phyloP scores from a whole-genome alignment of 2,797 vertebrate species.

The Trematomus bernacchii region DNA sequence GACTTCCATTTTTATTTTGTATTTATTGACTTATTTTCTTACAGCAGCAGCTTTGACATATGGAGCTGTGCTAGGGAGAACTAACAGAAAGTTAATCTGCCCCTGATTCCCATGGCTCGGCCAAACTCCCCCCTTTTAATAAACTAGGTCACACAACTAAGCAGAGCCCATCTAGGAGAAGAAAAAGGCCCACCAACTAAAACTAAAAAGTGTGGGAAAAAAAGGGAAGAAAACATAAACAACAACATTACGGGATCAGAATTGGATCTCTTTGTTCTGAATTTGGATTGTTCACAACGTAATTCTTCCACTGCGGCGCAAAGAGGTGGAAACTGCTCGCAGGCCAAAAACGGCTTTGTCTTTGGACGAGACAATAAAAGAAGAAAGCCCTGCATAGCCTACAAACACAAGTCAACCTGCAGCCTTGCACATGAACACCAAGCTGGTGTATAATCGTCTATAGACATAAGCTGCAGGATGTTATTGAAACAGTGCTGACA shows the following conservation, averaged over 20 bases:
- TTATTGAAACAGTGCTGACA: constrained; percentile 82
- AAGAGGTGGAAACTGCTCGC: constrained; percentile 61
- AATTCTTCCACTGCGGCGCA: constrained; percentile 55
- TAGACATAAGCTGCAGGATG: constrained; percentile 82
- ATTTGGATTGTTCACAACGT: constrained; percentile 72
- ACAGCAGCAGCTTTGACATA: constrained; percentile 66
- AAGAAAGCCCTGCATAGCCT: constrained; percentile 72
- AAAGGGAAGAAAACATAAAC: constrained; percentile 53
- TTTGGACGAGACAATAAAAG: constrained; percentile 74
- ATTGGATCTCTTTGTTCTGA: constrained; percentile 69
- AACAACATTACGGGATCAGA: constrained; percentile 71
- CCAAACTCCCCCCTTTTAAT: constrained; percentile 68
- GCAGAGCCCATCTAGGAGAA: constrained; percentile 71
- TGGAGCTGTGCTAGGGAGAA: constrained; percentile 71
- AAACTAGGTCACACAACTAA: constrained; percentile 86
- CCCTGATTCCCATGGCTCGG: constrained; percentile 76
- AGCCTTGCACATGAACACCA: constrained; percentile 61
- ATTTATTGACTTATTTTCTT: background rate
- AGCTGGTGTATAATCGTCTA: constrained; percentile 78
- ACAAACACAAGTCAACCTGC: constrained; percentile 71
- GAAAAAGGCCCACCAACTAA: constrained; percentile 64
- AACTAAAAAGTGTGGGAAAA: constrained; percentile 65
- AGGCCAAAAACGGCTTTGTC: constrained; percentile 76
- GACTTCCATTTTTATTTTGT: constrained; percentile 32
- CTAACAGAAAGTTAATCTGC: constrained; percentile 79